These are phyloP conservation scores for Calidris pygmaea DNA, from an alignment of 2,113 vertebrate genomes.

Conservation along the genomic window DNA sequence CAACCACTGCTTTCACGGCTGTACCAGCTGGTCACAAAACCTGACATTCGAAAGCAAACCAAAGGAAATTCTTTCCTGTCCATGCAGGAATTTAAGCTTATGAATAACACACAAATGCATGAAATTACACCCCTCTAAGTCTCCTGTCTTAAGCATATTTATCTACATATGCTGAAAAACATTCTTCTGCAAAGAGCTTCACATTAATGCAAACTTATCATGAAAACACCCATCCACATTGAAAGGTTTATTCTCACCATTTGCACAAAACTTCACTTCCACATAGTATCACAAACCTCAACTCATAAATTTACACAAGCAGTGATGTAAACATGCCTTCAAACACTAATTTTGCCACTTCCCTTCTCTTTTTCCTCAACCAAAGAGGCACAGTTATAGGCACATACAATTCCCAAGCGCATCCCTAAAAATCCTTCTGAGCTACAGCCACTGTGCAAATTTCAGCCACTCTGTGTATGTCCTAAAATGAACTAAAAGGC, in stretches of 20 bases:
- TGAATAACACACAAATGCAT: background rate
- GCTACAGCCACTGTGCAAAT: background rate
- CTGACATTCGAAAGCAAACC: background rate
- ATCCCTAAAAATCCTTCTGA: background rate
- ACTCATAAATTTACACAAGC: background rate
- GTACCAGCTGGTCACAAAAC: background rate
- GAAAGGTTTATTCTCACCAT: background rate
- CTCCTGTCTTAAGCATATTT: background rate
- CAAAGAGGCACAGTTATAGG: background rate
- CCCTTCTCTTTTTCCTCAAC: background rate
- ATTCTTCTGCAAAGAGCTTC: background rate
- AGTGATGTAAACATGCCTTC: background rate
- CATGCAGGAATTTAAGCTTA: background rate
- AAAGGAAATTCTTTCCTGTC: background rate
- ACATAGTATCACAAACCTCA: background rate
- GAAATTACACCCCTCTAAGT: background rate
- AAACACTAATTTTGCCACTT: background rate
- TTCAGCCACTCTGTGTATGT: background rate
- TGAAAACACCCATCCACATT: background rate
- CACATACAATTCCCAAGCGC: background rate
- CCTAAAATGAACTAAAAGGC: slow-evolving; percentile 28
- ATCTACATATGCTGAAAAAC: background rate
- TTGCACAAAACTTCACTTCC: background rate
- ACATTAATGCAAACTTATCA: background rate
- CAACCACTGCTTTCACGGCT: background rate